Conservation (phyloP, 1,140 invertebrate species). For the Macrobrachium rosenbergii region DNA sequence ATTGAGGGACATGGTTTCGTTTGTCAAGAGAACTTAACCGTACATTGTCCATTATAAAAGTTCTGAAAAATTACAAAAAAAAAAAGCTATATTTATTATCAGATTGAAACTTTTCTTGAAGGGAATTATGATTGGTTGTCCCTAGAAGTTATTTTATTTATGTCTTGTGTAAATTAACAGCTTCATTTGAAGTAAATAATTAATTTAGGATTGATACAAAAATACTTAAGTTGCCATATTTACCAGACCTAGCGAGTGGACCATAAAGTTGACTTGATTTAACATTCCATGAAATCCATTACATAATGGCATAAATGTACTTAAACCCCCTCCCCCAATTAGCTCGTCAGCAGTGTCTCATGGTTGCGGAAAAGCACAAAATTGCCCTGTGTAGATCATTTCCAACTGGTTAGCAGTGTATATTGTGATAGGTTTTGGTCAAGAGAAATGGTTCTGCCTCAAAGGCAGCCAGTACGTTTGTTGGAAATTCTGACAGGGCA, state of each 20-base stretch:
- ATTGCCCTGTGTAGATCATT: slow-evolving; percentile 9
- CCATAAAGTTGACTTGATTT: slow-evolving; percentile 37
- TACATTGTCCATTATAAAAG: too few species aligned
- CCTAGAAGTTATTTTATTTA: too few species aligned
- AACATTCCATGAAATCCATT: slow-evolving; percentile 55
- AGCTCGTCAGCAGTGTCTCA: slow-evolving; percentile 15
- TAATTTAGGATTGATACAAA: background rate
- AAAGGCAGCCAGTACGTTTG: slow-evolving; percentile 10
- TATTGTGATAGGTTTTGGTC: slow-evolving; percentile 6
- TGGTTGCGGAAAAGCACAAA: background rate
- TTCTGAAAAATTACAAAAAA: too few species aligned
- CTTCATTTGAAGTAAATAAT: too few species aligned
- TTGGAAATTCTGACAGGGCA: slow-evolving; percentile 29
- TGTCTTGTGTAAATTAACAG: too few species aligned
- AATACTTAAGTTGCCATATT: slow-evolving; percentile 55
- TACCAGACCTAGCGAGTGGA: too few species aligned
- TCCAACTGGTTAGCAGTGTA: slow-evolving; percentile 25
- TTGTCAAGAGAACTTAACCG: too few species aligned
- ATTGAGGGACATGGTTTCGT: too few species aligned
- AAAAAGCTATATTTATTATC: too few species aligned
- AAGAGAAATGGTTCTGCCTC: background rate
- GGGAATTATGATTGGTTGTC: too few species aligned
- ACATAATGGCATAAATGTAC: slow-evolving; percentile 56
- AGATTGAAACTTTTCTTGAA: too few species aligned
- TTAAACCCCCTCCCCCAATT: slow-evolving; percentile 31